These are phyloP conservation scores for Caenorhabditis tropicalis DNA, from an alignment of 1,140 invertebrate genomes.

Conservation along the genomic window DNA sequence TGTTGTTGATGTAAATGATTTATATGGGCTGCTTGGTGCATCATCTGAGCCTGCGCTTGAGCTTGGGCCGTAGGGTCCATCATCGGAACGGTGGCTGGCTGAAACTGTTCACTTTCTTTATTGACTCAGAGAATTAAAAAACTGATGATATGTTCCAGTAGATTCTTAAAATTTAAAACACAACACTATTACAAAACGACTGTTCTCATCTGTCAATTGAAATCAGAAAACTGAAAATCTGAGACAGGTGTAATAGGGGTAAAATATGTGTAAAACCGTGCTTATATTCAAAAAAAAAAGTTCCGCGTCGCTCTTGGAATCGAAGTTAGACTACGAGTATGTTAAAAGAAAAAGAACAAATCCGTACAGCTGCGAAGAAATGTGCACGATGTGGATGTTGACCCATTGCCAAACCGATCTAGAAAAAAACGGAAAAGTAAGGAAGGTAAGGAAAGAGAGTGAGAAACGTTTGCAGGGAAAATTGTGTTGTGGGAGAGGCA, in stretches of 20 bases:
- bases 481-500: neutral
- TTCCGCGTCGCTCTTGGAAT: neutral
- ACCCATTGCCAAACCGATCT: slow-evolving; percentile 8
- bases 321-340: neutral
- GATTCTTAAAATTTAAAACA: neutral
- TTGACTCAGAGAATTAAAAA: too few relatives aligned
- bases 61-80: neutral
- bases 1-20: neutral
- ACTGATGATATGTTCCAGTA: too few relatives aligned
- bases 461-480: neutral
- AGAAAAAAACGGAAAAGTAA: neutral
- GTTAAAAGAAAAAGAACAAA: neutral
- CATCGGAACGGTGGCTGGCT: neutral
- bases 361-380: slow-evolving; percentile 5
- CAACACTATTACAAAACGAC: neutral
- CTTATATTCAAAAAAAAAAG: neutral
- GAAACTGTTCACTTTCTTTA: neutral
- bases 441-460: neutral
- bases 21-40: neutral
- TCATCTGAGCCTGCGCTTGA: neutral
- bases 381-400: slow-evolving; percentile 20
- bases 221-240: neutral
- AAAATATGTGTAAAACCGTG: neutral
- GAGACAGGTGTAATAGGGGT: neutral
- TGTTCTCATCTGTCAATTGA: neutral